Conservation (phyloP, 2,797 vertebrate genomes). For the Clamator glandarius region DNA sequence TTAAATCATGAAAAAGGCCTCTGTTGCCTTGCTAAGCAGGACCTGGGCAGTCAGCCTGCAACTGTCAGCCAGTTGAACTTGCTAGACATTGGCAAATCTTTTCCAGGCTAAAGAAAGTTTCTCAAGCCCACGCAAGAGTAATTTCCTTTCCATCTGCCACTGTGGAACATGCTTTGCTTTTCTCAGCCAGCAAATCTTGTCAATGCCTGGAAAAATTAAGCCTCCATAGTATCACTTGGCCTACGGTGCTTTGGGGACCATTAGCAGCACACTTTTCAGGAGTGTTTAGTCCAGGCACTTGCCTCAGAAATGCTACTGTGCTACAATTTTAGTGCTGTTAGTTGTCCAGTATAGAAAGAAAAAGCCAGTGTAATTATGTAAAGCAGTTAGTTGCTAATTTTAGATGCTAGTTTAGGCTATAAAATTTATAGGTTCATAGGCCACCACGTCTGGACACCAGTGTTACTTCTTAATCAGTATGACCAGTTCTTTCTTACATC, state of each 20-base stretch:
- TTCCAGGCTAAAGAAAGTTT: conserved; percentile 9
- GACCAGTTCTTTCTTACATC: background rate
- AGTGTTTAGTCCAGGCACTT: background rate
- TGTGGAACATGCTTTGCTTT: background rate
- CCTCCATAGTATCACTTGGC: background rate
- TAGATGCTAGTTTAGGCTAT: background rate
- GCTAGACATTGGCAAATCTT: conserved; percentile 2
- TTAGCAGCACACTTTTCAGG: background rate
- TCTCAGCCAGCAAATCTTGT: background rate
- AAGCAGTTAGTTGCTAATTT: background rate
- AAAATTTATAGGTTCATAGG: background rate
- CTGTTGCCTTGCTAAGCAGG: conserved; percentile 28
- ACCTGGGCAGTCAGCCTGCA: conserved; percentile 22
- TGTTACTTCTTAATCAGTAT: background rate
- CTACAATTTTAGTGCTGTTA: background rate
- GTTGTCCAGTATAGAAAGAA: background rate
- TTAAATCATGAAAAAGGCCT: conserved; percentile 35
- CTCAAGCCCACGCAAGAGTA: background rate
- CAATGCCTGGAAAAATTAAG: background rate
- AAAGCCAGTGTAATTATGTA: background rate
- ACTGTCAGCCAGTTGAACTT: conserved; percentile 33
- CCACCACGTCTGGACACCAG: background rate
- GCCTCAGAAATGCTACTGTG: background rate
- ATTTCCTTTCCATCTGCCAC: conserved; percentile 31
- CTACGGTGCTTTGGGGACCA: background rate